Base-by-base conservation (phyloP, 2,888 invertebrate genomes). In the Drosophila affinis region DNA sequence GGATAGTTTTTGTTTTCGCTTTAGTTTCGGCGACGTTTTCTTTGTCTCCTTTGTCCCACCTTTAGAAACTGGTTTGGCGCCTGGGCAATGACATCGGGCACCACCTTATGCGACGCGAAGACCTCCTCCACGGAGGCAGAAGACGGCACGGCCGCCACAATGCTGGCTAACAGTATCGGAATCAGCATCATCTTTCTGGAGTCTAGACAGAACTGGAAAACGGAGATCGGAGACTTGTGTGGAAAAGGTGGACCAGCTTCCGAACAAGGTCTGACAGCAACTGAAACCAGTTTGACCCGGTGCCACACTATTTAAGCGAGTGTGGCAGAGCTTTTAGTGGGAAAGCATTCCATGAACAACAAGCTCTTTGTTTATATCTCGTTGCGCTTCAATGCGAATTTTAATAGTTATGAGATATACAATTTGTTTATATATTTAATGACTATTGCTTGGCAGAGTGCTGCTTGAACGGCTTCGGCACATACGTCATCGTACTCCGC, bases 101-200 rank as follows among this genome's bases (percentile, higher is more conserved):
- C 86, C 5, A 90, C 79, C 21, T 56, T 67, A 24, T 87, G 65
- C 1, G 61, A 29, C n/a, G 70, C 12, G 96, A 98, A 93, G 97
- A 97, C 94, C 77, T 80, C 79, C 59, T 67, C 78, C 46, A 85
- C 64, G 0, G 72, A 59, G n/a, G 14, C 51, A n/a, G 39, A 39
- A 39, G 72, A 65, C 1, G 79, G 68, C 32, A 64, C 76, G 9
- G 59, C 57, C 52, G 84, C 46, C 10, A 72, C 44, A 53, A 62
- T 57, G 34, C 64, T 49, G 46, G 62, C 57, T 14, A 77, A 21
- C 24, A 78, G 12, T 18, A 78, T 6, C 7, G 46, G 12, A 10
- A 57, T 6, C 39, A 64, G n/a, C 9, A 71, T 32, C 85, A 84
- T 82, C 47, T 61, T 5, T 9, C 5, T 9, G 3, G 9, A 44